Evolutionary conservation across 1,140 invertebrate genomes (phyloP).

Genomic region (Heliconius hermathena): DNA sequence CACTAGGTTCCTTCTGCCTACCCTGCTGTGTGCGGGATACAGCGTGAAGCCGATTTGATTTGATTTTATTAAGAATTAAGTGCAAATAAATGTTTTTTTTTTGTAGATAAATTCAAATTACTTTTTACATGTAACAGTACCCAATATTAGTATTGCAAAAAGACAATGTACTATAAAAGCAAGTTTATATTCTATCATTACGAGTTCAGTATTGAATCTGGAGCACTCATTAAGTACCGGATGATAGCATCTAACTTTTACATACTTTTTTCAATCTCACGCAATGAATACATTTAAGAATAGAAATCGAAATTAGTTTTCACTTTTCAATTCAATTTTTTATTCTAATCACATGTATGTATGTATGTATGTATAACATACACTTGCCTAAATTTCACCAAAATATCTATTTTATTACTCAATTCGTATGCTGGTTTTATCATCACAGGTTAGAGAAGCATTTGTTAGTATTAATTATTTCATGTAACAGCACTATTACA

Average conservation of each 20-base stretch:
- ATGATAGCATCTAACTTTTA: slow-evolving; percentile 21
- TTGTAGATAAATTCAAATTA: too few species aligned
- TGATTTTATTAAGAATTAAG: too few species aligned
- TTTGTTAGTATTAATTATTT: not conserved
- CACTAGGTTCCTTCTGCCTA: too few species aligned
- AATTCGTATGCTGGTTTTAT: not conserved
- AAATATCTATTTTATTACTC: slow-evolving; percentile 22
- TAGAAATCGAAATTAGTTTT: slow-evolving; percentile 35
- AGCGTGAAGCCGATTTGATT: too few species aligned
- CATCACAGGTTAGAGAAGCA: not conserved
- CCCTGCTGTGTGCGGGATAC: too few species aligned
- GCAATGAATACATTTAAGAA: slow-evolving; percentile 26
- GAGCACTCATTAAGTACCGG: not conserved
- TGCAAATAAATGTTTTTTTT: too few species aligned
- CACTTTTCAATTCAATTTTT: slow-evolving; percentile 34
- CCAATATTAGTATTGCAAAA: not conserved
- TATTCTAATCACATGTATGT: slow-evolving; percentile 31
- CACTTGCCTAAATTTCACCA: slow-evolving; percentile 23
- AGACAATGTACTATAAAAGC: not conserved
- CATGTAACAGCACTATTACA: too few species aligned
- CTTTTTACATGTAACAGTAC: not conserved
- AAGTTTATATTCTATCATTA: not conserved
- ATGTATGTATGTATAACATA: slow-evolving; percentile 8
- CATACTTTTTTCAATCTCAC: slow-evolving; percentile 18
- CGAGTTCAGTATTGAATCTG: not conserved